Base-by-base conservation (phyloP, 2,888 invertebrate genomes). In the Campoletis raptor region DNA sequence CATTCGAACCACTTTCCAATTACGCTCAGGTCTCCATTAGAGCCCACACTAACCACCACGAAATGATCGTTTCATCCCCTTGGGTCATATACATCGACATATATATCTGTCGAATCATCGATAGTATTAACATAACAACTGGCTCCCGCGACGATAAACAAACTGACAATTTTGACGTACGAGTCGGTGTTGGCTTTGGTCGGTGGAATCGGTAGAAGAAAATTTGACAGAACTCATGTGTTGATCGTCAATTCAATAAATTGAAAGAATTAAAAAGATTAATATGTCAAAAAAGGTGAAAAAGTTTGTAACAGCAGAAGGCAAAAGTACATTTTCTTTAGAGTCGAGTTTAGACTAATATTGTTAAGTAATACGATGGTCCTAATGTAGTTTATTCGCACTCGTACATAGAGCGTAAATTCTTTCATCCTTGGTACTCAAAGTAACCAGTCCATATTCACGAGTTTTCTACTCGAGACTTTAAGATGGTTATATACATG, bases 71-170 rank as follows among this genome's bases (percentile, higher is more conserved):
- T 91, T 91, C 89, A 89, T 91, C 91, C 89, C 82, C 36, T 45
- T 18, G 40, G 52, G 40, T 48, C 90, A 37, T 64, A 61, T 64
- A 72, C 64, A 30, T 45, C 0, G 36, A 61, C 10, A 40, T 48
- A 40, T 30, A 45, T 54, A 52, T 54, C 66, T 42, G n/a, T n/a
- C n/a, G 76, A 54, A 67, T 61, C 83, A 78, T 84, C 81, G 84
- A 82, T 73, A 42, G 69, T 91, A 93, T 93, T 93, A 92, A 93
- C 93, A 93, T 92, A 93, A 93, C 92, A 91, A 91, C 87, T 85
- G 52, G 52, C 36, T 61, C 72, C 87, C 57, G 90, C 89, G 89
- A 89, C 91, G 91, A 93, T 93, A 93, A 93, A 92, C 90, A 81
- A 89, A 87, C 88, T 86, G 88, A 88, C 81, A 77, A 73, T 81